Conservation (phyloP, 2,797 vertebrate genomes). For the Phoeniculus purpureus region DNA sequence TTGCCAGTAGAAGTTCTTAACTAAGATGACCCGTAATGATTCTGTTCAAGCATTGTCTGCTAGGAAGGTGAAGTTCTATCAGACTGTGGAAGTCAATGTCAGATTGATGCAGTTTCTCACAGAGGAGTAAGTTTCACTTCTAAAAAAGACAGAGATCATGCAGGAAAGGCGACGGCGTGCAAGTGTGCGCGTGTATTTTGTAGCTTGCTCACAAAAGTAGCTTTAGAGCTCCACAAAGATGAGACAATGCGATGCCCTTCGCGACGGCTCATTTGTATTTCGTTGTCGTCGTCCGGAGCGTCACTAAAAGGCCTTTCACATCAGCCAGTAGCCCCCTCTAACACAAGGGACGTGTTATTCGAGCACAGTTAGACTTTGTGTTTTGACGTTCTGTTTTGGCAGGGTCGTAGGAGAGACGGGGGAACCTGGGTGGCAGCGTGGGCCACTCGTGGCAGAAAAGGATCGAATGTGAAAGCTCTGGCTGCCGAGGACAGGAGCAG, state of each 20-base stretch:
- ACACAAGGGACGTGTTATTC: background rate
- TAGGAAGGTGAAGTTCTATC: slow-evolving; percentile 3
- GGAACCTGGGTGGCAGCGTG: background rate
- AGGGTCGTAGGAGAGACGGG: background rate
- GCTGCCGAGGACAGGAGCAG: background rate
- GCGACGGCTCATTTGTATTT: background rate
- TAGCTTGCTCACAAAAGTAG: background rate
- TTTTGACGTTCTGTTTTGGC: background rate
- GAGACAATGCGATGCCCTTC: background rate
- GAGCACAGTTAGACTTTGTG: background rate
- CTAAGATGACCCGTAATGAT: background rate
- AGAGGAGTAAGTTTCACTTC: slow-evolving; percentile 6
- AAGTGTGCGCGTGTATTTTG: background rate
- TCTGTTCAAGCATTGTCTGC: background rate
- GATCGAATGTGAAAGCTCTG: background rate
- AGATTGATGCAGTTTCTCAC: background rate
- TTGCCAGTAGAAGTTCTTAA: background rate
- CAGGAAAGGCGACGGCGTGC: background rate
- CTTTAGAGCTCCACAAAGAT: background rate
- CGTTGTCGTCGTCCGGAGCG: background rate
- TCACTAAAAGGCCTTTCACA: background rate
- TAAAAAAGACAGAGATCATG: background rate
- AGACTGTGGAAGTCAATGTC: background rate
- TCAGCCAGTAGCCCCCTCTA: background rate
- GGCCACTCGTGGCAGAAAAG: background rate